These are phyloP conservation scores for Falco rusticolus DNA, from an alignment of 2,797 vertebrate genomes.

Conservation along the genomic window DNA sequence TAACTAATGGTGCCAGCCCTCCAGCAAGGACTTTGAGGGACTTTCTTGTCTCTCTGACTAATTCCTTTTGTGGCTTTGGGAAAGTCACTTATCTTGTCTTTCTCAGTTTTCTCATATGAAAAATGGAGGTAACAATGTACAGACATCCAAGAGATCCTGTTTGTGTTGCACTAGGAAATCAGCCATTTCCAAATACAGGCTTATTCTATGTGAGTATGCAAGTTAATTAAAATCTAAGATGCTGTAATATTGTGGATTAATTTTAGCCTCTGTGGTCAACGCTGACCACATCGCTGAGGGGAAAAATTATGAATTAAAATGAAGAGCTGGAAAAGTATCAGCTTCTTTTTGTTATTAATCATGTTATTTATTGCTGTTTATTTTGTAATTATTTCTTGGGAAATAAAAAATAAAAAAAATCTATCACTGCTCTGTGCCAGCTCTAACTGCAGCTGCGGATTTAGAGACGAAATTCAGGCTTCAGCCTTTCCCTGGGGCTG, in stretches of 20 bases:
- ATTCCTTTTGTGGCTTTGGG: slow-evolving; percentile 53
- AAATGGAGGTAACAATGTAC: slow-evolving; percentile 17
- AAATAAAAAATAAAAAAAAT: slow-evolving; percentile 44
- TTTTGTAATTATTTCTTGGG: slow-evolving; percentile 68
- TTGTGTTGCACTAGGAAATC: not conserved
- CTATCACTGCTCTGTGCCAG: slow-evolving; percentile 70
- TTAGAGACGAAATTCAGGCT: slow-evolving; percentile 77
- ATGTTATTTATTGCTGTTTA: slow-evolving; percentile 70
- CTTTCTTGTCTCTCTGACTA: slow-evolving; percentile 47
- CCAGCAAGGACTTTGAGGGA: slow-evolving; percentile 48
- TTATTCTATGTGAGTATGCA: not conserved
- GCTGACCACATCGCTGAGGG: not conserved
- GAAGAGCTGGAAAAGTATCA: slow-evolving; percentile 21
- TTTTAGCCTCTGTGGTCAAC: not conserved
- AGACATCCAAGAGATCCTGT: not conserved
- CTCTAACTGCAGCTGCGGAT: slow-evolving; percentile 75
- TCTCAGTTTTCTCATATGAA: slow-evolving; percentile 12
- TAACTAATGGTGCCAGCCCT: slow-evolving; percentile 29
- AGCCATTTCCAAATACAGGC: not conserved
- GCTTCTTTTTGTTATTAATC: slow-evolving; percentile 40
- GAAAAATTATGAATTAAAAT: slow-evolving; percentile 8
- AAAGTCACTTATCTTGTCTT: slow-evolving; percentile 62
- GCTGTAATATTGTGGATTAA: not conserved
- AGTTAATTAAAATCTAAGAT: slow-evolving; percentile 19
- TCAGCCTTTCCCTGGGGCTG: slow-evolving; percentile 79